These are phyloP conservation scores for Recurvirostra avosetta DNA, from an alignment of 2,113 vertebrate genomes.

Conservation along the genomic window DNA sequence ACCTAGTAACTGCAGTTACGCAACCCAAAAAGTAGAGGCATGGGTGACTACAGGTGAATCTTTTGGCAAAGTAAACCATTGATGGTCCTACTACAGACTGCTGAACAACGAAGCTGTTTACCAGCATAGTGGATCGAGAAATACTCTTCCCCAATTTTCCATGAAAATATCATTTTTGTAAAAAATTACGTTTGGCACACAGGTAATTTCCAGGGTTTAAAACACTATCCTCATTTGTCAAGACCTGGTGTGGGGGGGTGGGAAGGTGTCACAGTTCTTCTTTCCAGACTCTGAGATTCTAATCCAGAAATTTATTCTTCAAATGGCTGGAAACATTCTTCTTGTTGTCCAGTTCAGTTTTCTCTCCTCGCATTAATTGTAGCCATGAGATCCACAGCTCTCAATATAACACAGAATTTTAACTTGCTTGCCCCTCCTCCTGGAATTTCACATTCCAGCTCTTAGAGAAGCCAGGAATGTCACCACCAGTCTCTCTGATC, in stretches of 20 bases:
- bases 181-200: background rate
- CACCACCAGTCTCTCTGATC: background rate
- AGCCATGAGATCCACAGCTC: background rate
- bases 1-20: background rate
- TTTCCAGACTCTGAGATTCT: background rate
- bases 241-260: accelerated
- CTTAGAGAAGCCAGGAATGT: background rate
- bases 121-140: accelerated
- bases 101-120: background rate
- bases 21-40: background rate
- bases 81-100: background rate
- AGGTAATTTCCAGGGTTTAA: background rate
- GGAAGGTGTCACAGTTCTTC: background rate
- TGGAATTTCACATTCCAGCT: background rate
- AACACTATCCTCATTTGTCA: background rate
- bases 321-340: background rate
- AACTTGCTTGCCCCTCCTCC: background rate
- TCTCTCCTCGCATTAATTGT: background rate
- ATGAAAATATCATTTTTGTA: background rate
- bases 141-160: background rate
- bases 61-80: background rate
- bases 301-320: background rate
- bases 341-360: background rate
- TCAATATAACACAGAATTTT: background rate
- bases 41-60: background rate